Evolutionary conservation across 30 jellyfish, hydroid and myxozoan species (phyloP).

Genomic region (Sanderia malayensis): DNA sequence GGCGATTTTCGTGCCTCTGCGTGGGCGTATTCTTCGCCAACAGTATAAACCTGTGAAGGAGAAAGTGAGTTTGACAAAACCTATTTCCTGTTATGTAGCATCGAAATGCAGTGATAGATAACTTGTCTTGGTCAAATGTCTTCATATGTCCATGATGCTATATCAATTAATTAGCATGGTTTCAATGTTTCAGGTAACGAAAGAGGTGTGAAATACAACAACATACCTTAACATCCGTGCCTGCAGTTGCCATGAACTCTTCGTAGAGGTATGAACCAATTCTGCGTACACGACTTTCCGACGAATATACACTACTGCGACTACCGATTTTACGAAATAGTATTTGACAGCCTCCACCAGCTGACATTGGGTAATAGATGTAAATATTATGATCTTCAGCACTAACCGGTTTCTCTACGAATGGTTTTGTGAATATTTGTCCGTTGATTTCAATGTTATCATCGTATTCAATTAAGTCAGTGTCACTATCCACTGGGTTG

Average conservation of each 20-base stretch:
- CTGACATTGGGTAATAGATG: constrained; percentile 91
- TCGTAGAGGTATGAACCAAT: constrained; percentile 96
- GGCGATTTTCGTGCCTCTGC: constrained; percentile 99
- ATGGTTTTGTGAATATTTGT: constrained; percentile 87
- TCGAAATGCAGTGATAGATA: too few species aligned
- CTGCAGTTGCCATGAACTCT: constrained; percentile 98
- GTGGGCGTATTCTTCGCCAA: constrained; percentile 98
- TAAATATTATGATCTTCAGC: constrained; percentile 97
- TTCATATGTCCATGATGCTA: too few species aligned
- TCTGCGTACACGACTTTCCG: constrained; percentile 93
- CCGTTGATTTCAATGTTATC: constrained; percentile 89
- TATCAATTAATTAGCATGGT: too few species aligned
- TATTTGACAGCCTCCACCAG: constrained; percentile 99
- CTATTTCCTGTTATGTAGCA: too few species aligned
- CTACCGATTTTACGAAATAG: constrained; percentile 96
- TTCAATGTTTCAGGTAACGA: too few species aligned
- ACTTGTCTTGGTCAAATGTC: too few species aligned
- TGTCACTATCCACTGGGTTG: constrained; percentile 71
- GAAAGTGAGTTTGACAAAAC: too few species aligned
- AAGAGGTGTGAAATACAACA: background rate
- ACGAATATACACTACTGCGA: constrained; percentile 98
- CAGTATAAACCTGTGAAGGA: constrained; percentile 89
- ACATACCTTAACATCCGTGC: constrained; percentile 97
- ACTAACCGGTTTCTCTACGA: constrained; percentile 97
- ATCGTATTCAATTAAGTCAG: constrained; percentile 85